Evolutionary conservation across 1,140 invertebrate species (phyloP).

Genomic region (Caligus rogercresseyi): DNA sequence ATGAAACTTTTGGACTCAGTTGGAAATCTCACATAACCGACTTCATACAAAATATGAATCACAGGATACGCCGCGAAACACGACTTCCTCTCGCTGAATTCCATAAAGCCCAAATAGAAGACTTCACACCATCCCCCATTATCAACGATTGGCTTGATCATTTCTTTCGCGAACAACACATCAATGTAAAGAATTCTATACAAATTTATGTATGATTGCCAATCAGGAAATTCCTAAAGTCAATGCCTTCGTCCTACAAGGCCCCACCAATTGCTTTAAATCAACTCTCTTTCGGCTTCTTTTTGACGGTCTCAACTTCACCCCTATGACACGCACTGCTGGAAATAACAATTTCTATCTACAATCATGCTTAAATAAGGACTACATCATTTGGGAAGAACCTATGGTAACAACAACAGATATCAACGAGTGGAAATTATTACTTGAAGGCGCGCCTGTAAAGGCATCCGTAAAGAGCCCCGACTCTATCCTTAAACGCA

Average conservation of each 20-base stretch:
- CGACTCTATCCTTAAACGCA: not conserved
- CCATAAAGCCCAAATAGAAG: not conserved
- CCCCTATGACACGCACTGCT: not conserved
- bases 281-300: not conserved
- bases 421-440: constrained; percentile 2
- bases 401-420: not conserved
- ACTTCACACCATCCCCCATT: not conserved
- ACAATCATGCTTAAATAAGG: constrained; percentile 1
- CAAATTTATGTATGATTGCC: not conserved
- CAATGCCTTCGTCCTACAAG: constrained; percentile 2
- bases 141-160: not conserved
- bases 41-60: not conserved
- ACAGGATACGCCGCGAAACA: not conserved
- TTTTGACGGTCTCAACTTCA: not conserved
- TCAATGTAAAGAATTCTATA: not conserved
- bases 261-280: constrained; percentile 2
- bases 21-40: not conserved
- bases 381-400: constrained; percentile 1
- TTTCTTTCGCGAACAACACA: not conserved
- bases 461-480: not conserved
- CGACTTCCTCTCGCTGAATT: not conserved
- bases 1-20: not conserved
- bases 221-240: not conserved
- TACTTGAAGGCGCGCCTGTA: not conserved
- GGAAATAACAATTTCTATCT: constrained; percentile 2